Evolutionary conservation across 2,113 vertebrate species (phyloP).

Genomic region (Balaeniceps rex): DNA sequence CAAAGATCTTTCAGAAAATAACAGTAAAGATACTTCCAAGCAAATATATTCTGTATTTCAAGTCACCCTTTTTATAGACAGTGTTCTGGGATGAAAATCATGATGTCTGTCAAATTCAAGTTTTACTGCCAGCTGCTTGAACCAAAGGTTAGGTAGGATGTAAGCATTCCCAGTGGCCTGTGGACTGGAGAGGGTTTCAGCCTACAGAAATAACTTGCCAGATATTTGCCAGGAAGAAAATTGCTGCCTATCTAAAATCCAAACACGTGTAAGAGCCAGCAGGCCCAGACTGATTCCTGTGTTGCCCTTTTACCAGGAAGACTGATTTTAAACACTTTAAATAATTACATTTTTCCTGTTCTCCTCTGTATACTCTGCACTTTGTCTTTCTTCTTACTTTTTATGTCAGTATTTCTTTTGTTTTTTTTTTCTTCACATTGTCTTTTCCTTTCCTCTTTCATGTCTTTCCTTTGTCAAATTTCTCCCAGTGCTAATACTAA

Average conservation of each 20-base stretch:
- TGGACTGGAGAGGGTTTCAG: background rate
- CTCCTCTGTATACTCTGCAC: background rate
- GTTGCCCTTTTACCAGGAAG: conserved; percentile 8
- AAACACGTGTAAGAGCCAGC: background rate
- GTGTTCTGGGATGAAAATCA: background rate
- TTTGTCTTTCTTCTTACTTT: conserved; percentile 4
- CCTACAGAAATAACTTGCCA: background rate
- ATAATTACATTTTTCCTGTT: background rate
- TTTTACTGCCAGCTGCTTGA: background rate
- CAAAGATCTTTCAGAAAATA: background rate
- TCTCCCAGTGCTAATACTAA: background rate
- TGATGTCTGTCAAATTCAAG: background rate
- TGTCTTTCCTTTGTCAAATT: background rate
- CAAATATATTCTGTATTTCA: background rate
- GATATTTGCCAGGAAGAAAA: background rate
- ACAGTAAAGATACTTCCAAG: background rate
- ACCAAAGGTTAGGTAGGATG: background rate
- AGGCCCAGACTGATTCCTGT: background rate
- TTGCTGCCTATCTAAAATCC: background rate
- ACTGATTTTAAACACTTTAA: conserved; percentile 9
- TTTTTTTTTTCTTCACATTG: background rate
- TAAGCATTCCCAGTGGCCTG: background rate
- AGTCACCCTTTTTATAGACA: background rate
- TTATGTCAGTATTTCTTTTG: background rate
- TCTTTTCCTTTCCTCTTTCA: background rate